phyloP scores from a whole-genome alignment of 2,113 vertebrate species.

The Setophaga coronata region DNA sequence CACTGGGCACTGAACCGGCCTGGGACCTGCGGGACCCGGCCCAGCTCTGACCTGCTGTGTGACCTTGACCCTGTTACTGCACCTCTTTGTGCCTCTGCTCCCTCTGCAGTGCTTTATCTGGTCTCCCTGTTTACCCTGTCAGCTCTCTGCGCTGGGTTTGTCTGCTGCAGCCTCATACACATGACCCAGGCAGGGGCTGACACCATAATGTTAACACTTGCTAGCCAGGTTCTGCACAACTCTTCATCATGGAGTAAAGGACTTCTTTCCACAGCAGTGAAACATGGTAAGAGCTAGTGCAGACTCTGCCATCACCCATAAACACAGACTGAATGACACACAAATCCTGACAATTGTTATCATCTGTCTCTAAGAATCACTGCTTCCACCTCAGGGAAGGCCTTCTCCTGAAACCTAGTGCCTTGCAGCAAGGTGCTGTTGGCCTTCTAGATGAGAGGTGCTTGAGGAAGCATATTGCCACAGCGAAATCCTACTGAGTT shows the following conservation, averaged over 20 bases:
- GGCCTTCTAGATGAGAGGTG: background rate
- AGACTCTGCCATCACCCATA: background rate
- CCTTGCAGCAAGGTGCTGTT: background rate
- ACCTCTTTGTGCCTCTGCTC: background rate
- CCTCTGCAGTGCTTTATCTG: background rate
- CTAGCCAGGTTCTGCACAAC: background rate
- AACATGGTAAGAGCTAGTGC: background rate
- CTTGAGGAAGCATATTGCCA: background rate
- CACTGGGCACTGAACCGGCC: background rate
- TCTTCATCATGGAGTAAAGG: background rate
- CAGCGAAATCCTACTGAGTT: background rate
- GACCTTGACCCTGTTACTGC: background rate
- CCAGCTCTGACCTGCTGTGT: background rate
- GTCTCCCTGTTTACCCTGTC: background rate
- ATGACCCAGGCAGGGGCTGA: background rate
- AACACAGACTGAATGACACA: background rate
- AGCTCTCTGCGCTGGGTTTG: background rate
- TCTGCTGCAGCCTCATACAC: background rate
- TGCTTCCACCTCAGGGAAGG: background rate
- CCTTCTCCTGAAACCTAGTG: background rate
- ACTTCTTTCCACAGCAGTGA: background rate
- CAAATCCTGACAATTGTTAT: background rate
- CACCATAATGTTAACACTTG: background rate
- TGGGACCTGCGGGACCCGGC: rapidly evolving
- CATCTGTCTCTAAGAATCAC: background rate